Conservation (phyloP, 2,113 vertebrate species). For the Sylvilagus bachmani region DNA sequence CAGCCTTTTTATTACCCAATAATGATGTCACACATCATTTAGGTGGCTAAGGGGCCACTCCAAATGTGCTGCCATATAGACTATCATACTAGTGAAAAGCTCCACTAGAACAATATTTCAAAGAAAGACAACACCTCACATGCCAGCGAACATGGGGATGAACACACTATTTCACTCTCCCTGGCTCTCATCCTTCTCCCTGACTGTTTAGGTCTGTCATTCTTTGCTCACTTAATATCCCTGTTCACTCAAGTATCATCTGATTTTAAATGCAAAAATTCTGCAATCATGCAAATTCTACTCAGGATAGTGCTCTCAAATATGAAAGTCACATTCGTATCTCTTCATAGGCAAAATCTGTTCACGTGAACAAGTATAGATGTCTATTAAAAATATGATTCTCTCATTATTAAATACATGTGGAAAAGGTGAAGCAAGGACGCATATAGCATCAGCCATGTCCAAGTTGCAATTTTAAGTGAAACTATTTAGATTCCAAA, state of each 20-base stretch:
- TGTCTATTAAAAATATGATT: background rate
- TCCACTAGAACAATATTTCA: background rate
- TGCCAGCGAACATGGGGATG: background rate
- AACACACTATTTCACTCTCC: conserved; percentile 7
- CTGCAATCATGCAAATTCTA: background rate
- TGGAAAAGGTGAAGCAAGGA: background rate
- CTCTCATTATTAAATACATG: background rate
- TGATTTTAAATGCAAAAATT: conserved; percentile 8
- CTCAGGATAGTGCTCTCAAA: background rate
- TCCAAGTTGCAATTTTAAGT: background rate
- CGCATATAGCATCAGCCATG: background rate
- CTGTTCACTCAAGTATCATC: conserved; percentile 8
- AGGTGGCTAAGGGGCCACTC: background rate
- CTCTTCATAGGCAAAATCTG: background rate
- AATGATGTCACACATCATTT: background rate
- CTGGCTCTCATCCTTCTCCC: background rate
- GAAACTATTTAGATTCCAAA: background rate
- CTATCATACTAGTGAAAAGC: background rate
- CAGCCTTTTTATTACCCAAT: background rate
- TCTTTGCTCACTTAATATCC: background rate
- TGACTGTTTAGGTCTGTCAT: background rate
- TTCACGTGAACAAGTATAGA: background rate
- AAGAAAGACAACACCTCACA: background rate
- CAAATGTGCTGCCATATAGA: background rate
- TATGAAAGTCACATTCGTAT: background rate